phyloP scores from a whole-genome alignment of 2,113 vertebrate species.

The Marcusenius ussheri region DNA sequence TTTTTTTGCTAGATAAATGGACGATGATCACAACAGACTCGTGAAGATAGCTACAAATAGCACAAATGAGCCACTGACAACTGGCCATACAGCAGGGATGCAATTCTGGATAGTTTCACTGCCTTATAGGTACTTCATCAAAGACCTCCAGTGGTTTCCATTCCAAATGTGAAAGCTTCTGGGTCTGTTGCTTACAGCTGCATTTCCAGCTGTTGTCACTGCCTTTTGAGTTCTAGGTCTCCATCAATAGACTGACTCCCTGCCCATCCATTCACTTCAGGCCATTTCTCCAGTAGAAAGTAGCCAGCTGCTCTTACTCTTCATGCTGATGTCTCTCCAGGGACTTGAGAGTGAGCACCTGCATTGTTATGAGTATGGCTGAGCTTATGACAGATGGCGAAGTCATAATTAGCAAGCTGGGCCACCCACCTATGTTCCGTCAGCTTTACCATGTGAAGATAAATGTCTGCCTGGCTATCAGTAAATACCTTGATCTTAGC shows the following conservation, averaged over 20 bases:
- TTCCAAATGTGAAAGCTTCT: neutral
- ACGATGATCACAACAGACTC: neutral
- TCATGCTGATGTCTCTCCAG: neutral
- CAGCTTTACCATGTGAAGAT: neutral
- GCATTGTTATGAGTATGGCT: neutral
- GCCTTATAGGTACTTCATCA: neutral
- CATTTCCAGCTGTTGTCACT: neutral
- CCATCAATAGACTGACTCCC: neutral
- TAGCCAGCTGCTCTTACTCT: neutral
- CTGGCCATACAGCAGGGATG: neutral
- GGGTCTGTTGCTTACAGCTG: neutral
- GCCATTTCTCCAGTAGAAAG: neutral
- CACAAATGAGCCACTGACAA: neutral
- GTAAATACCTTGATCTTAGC: neutral
- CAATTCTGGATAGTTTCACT: neutral
- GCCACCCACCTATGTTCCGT: neutral
- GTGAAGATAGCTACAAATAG: neutral
- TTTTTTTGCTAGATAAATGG: neutral
- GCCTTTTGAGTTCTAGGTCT: neutral
- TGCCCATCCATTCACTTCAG: neutral
- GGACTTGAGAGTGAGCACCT: neutral
- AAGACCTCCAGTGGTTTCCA: neutral
- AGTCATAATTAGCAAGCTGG: conserved; percentile 1
- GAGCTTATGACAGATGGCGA: neutral
- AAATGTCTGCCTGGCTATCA: neutral